Conservation (phyloP, 2,888 invertebrate species). For the Julus scanicus region DNA sequence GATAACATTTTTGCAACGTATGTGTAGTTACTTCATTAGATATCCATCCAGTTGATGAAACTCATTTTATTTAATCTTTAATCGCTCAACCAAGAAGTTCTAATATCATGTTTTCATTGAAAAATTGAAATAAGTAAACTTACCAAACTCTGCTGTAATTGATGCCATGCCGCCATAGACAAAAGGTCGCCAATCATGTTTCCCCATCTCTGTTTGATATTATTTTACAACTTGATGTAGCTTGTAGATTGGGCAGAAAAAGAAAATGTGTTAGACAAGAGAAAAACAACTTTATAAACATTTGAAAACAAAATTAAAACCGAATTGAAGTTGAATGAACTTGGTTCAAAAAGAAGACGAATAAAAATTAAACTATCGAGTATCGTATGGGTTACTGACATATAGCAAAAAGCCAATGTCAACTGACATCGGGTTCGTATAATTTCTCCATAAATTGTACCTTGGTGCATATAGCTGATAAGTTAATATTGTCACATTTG, state of each 20-base stretch:
- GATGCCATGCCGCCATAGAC: constrained; percentile 94
- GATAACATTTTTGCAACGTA: too few relatives aligned
- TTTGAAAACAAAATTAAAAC: background rate
- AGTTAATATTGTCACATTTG: too few relatives aligned
- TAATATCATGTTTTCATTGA: background rate
- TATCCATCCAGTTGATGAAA: too few relatives aligned
- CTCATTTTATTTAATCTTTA: background rate
- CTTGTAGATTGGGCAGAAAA: background rate
- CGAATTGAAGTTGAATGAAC: background rate
- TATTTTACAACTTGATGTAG: background rate
- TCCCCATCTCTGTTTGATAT: constrained; percentile 46
- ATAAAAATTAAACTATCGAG: background rate
- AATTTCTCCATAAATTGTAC: too few relatives aligned
- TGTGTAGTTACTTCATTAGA: too few relatives aligned
- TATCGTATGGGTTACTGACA: background rate
- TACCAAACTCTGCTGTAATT: constrained; percentile 93
- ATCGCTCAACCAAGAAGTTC: background rate
- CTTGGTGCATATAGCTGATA: too few relatives aligned
- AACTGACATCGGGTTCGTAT: background rate
- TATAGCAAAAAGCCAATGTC: background rate
- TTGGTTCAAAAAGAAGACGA: background rate
- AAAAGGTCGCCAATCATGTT: constrained; percentile 87
- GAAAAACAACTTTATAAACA: background rate
- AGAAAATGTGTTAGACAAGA: background rate
- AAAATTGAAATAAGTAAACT: background rate